phyloP scores from a whole-genome alignment of 2,888 invertebrate genomes.

The Micoletzkya japonica region DNA sequence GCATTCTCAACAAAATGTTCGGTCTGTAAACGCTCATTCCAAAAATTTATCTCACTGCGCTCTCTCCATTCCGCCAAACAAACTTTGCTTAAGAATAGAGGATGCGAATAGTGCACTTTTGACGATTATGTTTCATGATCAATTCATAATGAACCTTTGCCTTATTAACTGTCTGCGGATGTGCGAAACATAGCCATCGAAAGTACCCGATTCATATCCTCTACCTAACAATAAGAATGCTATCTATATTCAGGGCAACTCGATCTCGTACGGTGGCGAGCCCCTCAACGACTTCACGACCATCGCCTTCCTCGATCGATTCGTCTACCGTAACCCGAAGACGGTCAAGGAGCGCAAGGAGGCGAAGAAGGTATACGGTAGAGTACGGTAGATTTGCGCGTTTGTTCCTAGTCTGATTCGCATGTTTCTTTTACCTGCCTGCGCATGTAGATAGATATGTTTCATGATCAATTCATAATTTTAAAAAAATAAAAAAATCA shows the following conservation, averaged over 20 bases:
- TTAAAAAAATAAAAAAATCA: no score
- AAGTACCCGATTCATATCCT: not conserved
- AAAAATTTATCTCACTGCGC: not conserved
- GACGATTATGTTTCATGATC: no score
- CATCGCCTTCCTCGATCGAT: constrained; percentile 88
- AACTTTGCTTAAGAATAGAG: no score
- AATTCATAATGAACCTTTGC: no score
- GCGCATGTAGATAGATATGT: no score
- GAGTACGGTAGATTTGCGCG: no score
- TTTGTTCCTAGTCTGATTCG: no score
- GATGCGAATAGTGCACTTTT: no score
- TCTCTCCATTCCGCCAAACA: not conserved
- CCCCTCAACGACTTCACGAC: constrained; percentile 89
- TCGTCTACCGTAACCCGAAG: constrained; percentile 73
- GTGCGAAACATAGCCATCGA: not conserved
- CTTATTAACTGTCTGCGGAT: not conserved
- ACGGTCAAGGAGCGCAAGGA: not conserved
- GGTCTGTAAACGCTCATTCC: not conserved
- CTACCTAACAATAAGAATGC: not conserved
- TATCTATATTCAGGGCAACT: constrained; percentile 35
- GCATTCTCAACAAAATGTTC: not conserved
- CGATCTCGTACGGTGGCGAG: constrained; percentile 81
- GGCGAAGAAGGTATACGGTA: no score
- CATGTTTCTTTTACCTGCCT: no score
- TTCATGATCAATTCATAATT: no score